Evolutionary conservation across 2,113 vertebrate species (phyloP), one percentile per base, ranked within the genome.

Genomic region (Okapia johnstoni): DNA sequence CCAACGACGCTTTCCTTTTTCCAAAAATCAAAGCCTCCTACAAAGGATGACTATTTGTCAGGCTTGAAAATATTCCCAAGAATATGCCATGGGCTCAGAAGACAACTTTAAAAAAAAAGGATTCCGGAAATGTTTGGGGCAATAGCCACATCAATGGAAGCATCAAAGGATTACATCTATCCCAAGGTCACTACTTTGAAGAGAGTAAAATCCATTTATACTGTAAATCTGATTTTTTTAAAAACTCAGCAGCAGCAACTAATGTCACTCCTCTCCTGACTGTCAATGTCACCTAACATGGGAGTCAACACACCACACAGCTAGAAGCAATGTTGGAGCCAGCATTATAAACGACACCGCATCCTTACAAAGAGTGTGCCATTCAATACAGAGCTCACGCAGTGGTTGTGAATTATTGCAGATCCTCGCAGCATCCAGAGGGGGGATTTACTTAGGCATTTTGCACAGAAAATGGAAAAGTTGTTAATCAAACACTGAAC

Each of bases 401-500:
- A 1, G 23, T 1, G 12, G 25, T 17, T 96, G 93, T 58, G 83
- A 98, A 97, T 97, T 43, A 97, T 6, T 57, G 26, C 70, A 86
- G 91, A 88, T 79, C 77, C 70, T 58, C 6, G 0, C 19, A 2
- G 58, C 57, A 48, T 76, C 88, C 90, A 73, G 40, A 30, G 73
- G 2, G 52, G 92, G 81, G 83, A 96, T 84, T 93, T 89, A 50
- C 81, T 88, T 60, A 46, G 25, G 79, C 48, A 95, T 96, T 96
- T 91, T 92, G 90, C 91, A 96, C 83, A 92, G 90, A 97, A 96
- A 96, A 97, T 96, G 52, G 88, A 48, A 97, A 98, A 61, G 57
- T 54, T 94, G 83, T 96, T 98, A 92, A 98, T 94, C 97, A 98
- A 97, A 98, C 60, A 73, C 89, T 55, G 90, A 97, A 91, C 58